Percentiles rank a stretch among this genome's conserved stretches.
phyloP scores from a whole-genome alignment of 2,888 invertebrate genomes.

The Tipula helvola region DNA sequence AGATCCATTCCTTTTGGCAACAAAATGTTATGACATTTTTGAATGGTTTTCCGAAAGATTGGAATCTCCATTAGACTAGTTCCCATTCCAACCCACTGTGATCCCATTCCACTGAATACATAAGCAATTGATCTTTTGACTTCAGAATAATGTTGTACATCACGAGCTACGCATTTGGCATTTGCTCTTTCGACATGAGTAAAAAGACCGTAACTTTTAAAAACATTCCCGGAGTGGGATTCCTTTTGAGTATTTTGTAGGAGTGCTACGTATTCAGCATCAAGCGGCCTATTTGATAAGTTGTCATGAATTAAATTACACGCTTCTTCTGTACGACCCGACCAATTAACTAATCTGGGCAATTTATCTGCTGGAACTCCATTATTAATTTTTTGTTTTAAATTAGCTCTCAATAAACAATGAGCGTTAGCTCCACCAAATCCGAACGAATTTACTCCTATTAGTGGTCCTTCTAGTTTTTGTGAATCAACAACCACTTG shows the following conservation, averaged over 20 bases:
- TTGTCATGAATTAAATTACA: constrained; percentile 50
- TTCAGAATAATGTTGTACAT: constrained; percentile 48
- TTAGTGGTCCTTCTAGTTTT: constrained; percentile 58
- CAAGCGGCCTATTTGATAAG: constrained; percentile 37
- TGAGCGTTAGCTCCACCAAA: constrained; percentile 80
- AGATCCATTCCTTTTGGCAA: constrained; percentile 49
- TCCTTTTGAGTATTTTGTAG: constrained; percentile 46
- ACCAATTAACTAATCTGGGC: constrained; percentile 58
- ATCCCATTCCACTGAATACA: constrained; percentile 85
- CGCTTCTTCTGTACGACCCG: constrained; percentile 70
- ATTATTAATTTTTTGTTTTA: constrained; percentile 36
- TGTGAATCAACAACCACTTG: constrained; percentile 61
- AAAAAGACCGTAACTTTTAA: constrained; percentile 58
- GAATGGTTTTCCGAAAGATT: constrained; percentile 57
- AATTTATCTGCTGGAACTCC: constrained; percentile 50
- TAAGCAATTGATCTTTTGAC: constrained; percentile 67
- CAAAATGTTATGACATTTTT: constrained; percentile 43
- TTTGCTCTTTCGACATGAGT: constrained; percentile 20
- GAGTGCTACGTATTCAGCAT: constrained; percentile 47
- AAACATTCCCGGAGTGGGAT: constrained; percentile 51
- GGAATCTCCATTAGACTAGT: constrained; percentile 59
- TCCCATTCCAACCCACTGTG: constrained; percentile 81
- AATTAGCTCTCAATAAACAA: constrained; percentile 24
- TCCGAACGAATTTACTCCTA: constrained; percentile 84
- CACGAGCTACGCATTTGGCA: constrained; percentile 38